Percentiles rank a stretch among this genome's conserved stretches.
Conservation (phyloP, 2,888 invertebrate genomes). For the Torymus aiolomorphi region DNA sequence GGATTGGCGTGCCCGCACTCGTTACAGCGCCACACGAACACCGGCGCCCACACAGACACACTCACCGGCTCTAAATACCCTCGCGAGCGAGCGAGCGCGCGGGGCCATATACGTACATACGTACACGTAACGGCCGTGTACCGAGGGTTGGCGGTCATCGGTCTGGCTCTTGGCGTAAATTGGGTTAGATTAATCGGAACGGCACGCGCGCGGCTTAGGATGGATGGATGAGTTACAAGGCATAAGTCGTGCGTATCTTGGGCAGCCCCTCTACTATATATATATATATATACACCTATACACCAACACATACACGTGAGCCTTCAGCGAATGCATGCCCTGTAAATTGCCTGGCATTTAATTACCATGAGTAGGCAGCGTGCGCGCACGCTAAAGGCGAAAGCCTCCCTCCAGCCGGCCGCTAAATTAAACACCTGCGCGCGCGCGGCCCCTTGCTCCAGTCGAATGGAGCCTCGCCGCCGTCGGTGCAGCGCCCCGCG, state of each 20-base stretch:
- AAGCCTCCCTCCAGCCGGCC: slow-evolving; percentile 25
- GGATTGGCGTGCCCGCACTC: too few relatives aligned
- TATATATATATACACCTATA: not conserved
- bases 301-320: not conserved
- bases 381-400: slow-evolving; percentile 66
- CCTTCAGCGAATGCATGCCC: slow-evolving; percentile 57
- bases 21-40: too few relatives aligned
- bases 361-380: slow-evolving; percentile 73
- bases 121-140: slow-evolving; percentile 2
- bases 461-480: slow-evolving; percentile 62
- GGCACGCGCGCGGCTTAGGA: slow-evolving; percentile 57
- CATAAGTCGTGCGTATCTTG: slow-evolving; percentile 62
- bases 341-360: slow-evolving; percentile 75
- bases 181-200: slow-evolving; percentile 66
- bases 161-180: slow-evolving; percentile 61
- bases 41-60: too few relatives aligned
- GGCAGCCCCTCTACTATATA: not conserved
- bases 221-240: slow-evolving; percentile 64
- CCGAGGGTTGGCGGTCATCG: slow-evolving; percentile 53
- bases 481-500: slow-evolving; percentile 9
- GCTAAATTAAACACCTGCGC: slow-evolving; percentile 70
- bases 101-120: too few relatives aligned
- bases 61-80: too few relatives aligned
- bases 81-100: too few relatives aligned
- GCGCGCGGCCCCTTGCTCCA: slow-evolving; percentile 56